phyloP scores from a whole-genome alignment of 2,797 vertebrate genomes.

The Arctocebus calabarensis region DNA sequence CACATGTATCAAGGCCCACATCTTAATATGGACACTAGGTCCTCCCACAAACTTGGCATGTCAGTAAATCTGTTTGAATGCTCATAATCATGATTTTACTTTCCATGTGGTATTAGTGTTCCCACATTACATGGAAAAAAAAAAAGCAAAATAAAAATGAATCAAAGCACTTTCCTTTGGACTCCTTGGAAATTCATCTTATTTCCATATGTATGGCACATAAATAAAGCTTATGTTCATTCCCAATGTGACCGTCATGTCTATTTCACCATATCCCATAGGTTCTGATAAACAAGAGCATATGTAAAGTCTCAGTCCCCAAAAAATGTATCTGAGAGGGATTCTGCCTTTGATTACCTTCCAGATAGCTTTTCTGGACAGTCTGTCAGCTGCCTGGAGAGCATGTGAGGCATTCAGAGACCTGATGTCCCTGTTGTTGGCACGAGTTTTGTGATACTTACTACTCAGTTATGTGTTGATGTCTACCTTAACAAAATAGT shows the following conservation, averaged over 20 bases:
- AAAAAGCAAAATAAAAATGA: constrained; percentile 71
- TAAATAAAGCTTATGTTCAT: constrained; percentile 75
- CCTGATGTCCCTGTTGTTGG: not conserved
- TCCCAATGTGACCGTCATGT: constrained; percentile 68
- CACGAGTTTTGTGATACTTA: constrained; percentile 49
- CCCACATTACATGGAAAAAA: constrained; percentile 39
- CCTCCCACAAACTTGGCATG: not conserved
- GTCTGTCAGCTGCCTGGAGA: constrained; percentile 58
- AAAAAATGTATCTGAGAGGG: constrained; percentile 52
- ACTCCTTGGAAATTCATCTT: constrained; percentile 73
- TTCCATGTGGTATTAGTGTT: constrained; percentile 54
- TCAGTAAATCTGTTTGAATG: not conserved
- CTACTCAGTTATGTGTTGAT: constrained; percentile 9
- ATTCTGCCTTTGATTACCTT: constrained; percentile 64
- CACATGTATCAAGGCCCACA: not conserved
- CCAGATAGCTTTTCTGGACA: constrained; percentile 66
- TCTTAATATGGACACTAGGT: not conserved
- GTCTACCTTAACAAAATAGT: constrained; percentile 30
- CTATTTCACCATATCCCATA: constrained; percentile 73
- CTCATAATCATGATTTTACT: not conserved
- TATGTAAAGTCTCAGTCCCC: constrained; percentile 43
- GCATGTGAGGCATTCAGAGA: constrained; percentile 39
- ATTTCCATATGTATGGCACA: constrained; percentile 79
- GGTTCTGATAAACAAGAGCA: constrained; percentile 73
- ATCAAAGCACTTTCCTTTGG: constrained; percentile 61